Conservation (phyloP, 2,113 vertebrate genomes). For the Dicerorhinus sumatrensis region DNA sequence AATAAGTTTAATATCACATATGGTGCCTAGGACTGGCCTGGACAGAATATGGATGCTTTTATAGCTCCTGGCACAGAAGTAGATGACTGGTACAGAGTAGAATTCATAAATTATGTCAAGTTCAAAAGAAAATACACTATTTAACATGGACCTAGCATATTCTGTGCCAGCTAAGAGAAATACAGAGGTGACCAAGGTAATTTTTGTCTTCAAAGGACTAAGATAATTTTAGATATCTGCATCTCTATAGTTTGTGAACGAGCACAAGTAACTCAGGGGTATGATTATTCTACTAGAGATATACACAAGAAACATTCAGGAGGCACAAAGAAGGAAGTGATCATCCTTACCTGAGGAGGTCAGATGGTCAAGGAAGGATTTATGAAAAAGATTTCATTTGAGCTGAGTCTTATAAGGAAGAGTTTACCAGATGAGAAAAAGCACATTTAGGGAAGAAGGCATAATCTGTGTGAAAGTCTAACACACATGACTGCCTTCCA, state of each 20-base stretch:
- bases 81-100: background rate
- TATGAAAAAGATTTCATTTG: background rate
- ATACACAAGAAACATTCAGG: background rate
- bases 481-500: background rate
- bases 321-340: background rate
- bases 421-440: background rate
- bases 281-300: background rate
- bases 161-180: constrained; percentile 8
- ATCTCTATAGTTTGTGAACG: background rate
- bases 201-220: background rate
- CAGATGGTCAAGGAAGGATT: background rate
- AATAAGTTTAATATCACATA: background rate
- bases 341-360: background rate
- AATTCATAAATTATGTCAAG: background rate
- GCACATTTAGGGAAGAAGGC: background rate
- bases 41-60: background rate
- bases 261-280: background rate
- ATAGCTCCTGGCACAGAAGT: background rate
- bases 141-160: constrained; percentile 12
- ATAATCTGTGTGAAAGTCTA: background rate
- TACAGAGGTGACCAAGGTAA: background rate
- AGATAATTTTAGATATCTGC: background rate
- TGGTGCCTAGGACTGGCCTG: background rate
- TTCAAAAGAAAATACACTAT: constrained; percentile 29
- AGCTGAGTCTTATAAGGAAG: background rate